These are phyloP conservation scores for Aphelocoma californica DNA, from an alignment of 2,797 vertebrate genomes.

Conservation along the genomic window DNA sequence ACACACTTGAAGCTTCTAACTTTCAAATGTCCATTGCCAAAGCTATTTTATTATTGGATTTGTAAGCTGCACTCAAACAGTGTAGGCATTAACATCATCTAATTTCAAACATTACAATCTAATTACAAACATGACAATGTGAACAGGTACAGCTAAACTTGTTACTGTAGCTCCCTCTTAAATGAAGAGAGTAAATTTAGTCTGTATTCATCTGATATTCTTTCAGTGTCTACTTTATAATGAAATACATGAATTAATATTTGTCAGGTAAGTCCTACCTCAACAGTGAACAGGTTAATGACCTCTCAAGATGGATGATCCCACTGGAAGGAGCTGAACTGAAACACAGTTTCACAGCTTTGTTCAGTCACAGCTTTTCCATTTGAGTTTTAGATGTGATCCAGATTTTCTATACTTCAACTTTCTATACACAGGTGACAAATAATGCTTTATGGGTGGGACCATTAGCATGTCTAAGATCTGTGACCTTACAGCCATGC, in stretches of 20 bases:
- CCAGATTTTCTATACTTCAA: neutral
- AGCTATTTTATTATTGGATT: neutral
- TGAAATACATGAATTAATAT: neutral
- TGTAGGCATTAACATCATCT: neutral
- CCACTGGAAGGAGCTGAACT: neutral
- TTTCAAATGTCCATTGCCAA: neutral
- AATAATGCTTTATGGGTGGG: neutral
- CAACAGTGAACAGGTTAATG: neutral
- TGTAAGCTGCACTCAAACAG: neutral
- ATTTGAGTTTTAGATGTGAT: neutral
- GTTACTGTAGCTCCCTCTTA: neutral
- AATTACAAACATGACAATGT: neutral
- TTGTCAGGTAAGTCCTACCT: neutral
- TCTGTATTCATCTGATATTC: neutral
- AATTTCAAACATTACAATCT: neutral
- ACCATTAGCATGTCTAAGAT: neutral
- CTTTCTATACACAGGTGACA: neutral
- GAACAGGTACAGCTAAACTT: neutral
- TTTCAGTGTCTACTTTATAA: neutral
- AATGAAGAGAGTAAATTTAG: neutral
- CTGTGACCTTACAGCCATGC: neutral
- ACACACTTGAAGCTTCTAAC: neutral
- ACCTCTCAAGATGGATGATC: neutral
- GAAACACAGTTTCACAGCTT: neutral
- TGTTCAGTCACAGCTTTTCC: neutral